A percentile compares a stretch with the other conserved stretches of the same genome.
Evolutionary conservation across 2,113 vertebrate species (phyloP).

Genomic region (Lanius ludovicianus): DNA sequence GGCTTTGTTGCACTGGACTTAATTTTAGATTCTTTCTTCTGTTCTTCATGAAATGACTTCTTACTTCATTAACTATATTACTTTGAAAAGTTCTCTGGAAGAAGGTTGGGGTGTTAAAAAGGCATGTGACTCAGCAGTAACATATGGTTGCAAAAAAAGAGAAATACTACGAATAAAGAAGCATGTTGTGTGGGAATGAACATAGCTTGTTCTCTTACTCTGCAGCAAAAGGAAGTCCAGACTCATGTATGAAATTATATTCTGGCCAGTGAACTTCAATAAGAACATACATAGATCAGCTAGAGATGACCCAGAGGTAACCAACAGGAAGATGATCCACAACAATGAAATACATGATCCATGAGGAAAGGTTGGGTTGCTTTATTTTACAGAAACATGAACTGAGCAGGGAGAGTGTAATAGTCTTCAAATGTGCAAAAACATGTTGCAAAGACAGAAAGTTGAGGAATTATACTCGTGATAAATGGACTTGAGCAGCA

Average conservation of each 20-base stretch:
- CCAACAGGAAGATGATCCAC: background rate
- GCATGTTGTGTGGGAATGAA: background rate
- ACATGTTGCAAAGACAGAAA: background rate
- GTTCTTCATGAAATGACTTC: background rate
- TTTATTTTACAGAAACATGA: background rate
- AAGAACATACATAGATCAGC: background rate
- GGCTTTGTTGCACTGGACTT: background rate
- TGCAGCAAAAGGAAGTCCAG: background rate
- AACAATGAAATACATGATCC: background rate
- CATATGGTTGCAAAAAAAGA: background rate
- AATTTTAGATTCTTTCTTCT: background rate
- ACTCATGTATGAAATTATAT: background rate
- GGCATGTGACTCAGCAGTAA: background rate
- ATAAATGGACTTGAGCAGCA: background rate
- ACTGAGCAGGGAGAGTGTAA: background rate
- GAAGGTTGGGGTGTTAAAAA: background rate
- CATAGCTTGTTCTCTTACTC: background rate
- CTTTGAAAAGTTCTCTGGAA: background rate
- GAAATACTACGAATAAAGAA: background rate
- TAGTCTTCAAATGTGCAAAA: background rate
- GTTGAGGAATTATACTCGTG: background rate
- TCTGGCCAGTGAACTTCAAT: background rate
- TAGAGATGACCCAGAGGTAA: background rate
- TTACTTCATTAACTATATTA: background rate
- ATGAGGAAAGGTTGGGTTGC: background rate